Conservation (phyloP, 1,140 invertebrate genomes). For the Micrasema minimum region DNA sequence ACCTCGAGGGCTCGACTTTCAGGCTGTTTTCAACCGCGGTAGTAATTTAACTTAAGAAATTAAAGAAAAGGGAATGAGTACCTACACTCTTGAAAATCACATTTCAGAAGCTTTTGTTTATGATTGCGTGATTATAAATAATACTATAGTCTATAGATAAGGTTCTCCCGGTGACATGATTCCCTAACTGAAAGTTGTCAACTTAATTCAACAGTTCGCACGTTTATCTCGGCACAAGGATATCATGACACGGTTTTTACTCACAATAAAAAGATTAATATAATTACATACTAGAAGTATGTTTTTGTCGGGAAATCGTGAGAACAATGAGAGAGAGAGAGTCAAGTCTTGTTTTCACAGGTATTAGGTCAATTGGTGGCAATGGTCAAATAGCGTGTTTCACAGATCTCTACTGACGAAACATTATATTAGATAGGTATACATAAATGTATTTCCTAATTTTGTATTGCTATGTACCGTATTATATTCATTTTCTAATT, state of each 20-base stretch:
- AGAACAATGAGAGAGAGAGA: conserved; percentile 15
- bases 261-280: not conserved
- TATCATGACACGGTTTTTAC: conserved; percentile 14
- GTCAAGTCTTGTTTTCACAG: not conserved
- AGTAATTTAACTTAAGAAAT: conserved; percentile 12
- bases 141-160: no score
- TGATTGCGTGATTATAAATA: no score
- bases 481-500: not conserved
- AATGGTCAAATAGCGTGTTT: conserved; percentile 23
- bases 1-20: conserved; percentile 10
- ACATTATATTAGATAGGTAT: not conserved
- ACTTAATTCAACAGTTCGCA: not conserved
- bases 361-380: conserved; percentile 16
- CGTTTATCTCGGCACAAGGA: conserved; percentile 6
- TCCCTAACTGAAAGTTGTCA: no score
- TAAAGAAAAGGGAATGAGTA: no score
- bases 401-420: conserved; percentile 9
- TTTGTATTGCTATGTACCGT: not conserved
- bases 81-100: no score
- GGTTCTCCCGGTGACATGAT: no score
- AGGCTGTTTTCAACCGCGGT: conserved; percentile 10
- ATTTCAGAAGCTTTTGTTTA: no score
- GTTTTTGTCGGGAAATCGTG: conserved; percentile 7
- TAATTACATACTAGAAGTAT: not conserved
- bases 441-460: not conserved